Base-by-base conservation (phyloP, 2,888 invertebrate genomes). In the Schizotus pectinicornis region DNA sequence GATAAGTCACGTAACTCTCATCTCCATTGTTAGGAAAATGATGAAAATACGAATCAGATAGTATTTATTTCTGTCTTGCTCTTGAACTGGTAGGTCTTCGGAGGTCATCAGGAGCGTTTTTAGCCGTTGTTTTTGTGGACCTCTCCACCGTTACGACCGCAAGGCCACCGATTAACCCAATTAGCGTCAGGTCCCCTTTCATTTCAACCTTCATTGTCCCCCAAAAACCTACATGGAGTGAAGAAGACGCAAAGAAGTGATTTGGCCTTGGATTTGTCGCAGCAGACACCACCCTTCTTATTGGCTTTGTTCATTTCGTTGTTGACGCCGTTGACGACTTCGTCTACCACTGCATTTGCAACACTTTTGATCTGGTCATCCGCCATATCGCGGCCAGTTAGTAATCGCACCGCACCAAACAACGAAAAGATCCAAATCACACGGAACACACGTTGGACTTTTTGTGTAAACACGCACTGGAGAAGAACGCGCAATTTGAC, bases 221-320 rank as follows among this genome's bases (percentile, higher is more conserved):
- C 22, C 22, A 22, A 53, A 69, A 70, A 79, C 83, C 69, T 83
- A 84, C 83, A 74, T 63, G 83, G 83, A 67, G 80, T 76, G 58
- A 83, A 80, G 56, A 83, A 73, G 64, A 81, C 79, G 77, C 83
- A 84, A 67, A 83, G 74, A 62, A 83, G 75, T 48, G 81, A 81
- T 67, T 78, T 78, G 59, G 73, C 67, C 50, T 68, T 67, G 14
- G 65, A 68, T 51, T 69, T 69, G 11, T 63, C 71, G 38, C 35
- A 56, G 57, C n/a, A n/a, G n/a, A n/a, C n/a, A n/a, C 45, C 55
- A 49, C 60, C 62, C 30, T 53, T 67, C 49, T 62, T 62, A 48
- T 63, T 63, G 62, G 71, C 64, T 55, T 70, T 68, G 56, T 68
- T 70, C 45, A 75, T 67, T 59, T 73, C 75, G 49, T 67, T 70